A percentile compares a stretch with the other conserved stretches of the same genome.
phyloP scores from a whole-genome alignment of 2,797 vertebrate genomes.

The Hemibagrus guttatus region DNA sequence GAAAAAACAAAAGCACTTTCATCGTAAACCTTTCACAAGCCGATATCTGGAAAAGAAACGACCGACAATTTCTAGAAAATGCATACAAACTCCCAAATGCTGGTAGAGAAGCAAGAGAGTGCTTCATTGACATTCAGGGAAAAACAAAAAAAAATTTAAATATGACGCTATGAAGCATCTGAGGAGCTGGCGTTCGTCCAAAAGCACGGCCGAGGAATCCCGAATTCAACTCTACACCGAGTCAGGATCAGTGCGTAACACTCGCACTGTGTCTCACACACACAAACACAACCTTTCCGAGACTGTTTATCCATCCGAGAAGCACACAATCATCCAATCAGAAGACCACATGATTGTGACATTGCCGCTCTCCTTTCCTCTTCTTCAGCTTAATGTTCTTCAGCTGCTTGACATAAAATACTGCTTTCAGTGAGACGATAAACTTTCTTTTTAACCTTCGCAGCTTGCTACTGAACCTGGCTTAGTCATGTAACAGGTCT shows the following conservation, averaged over 20 bases:
- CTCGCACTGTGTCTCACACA: no score
- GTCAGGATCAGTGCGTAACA: not conserved
- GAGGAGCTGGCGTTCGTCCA: not conserved
- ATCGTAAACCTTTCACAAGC: not conserved
- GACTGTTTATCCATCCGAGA: not conserved
- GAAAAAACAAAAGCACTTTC: conserved; percentile 44
- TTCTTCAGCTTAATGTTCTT: no score
- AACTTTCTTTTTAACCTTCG: not conserved
- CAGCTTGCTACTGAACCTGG: not conserved
- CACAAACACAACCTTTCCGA: not conserved
- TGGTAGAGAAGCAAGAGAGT: conserved; percentile 26
- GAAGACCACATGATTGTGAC: not conserved
- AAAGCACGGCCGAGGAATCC: not conserved
- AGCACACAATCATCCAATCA: not conserved
- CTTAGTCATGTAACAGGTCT: not conserved
- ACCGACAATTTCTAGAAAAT: not conserved
- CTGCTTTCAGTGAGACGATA: not conserved
- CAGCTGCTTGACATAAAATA: not conserved
- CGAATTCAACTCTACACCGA: not conserved
- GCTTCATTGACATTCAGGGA: conserved; percentile 17
- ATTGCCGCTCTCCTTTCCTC: not conserved
- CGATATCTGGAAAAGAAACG: conserved; percentile 74
- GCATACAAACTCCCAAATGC: conserved; percentile 5
- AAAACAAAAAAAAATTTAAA: not conserved
- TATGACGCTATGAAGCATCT: not conserved